Evolutionary conservation across 2,113 vertebrate genomes (phyloP).

Genomic region (Vicugna pacos): DNA sequence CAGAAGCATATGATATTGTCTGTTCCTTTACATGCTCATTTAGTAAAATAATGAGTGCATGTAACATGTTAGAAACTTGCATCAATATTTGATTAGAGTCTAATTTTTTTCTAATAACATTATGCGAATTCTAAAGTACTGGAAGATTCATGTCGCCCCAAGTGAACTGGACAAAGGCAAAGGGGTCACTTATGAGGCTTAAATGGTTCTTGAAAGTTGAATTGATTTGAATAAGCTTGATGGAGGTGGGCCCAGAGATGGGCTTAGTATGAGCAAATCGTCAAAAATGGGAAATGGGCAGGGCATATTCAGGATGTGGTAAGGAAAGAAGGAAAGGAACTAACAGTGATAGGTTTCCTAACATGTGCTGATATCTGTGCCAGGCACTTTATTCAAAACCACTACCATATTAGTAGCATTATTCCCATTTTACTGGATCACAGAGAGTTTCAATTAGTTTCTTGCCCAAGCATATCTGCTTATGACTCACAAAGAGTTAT

Average conservation of each 20-base stretch:
- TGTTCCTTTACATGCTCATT: background rate
- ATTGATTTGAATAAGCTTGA: background rate
- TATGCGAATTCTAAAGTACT: background rate
- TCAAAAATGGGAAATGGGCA: background rate
- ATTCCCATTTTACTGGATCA: background rate
- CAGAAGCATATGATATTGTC: background rate
- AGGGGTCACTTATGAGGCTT: background rate
- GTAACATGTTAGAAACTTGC: background rate
- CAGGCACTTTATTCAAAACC: background rate
- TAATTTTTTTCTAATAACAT: conserved; percentile 33
- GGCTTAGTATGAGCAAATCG: background rate
- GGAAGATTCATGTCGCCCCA: background rate
- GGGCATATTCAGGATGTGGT: background rate
- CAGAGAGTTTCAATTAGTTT: background rate
- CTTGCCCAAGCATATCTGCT: background rate
- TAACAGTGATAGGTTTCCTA: background rate
- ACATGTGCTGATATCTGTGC: background rate
- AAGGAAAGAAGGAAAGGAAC: background rate
- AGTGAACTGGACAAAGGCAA: background rate
- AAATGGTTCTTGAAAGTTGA: background rate
- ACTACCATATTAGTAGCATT: background rate
- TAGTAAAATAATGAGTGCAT: background rate
- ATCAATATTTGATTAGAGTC: background rate
- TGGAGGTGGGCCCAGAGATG: background rate
- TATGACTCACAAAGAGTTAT: background rate